A percentile compares a stretch with the other conserved stretches of the same genome.
Evolutionary conservation across 2,797 vertebrate genomes (phyloP).

Genomic region (Selene dorsalis): DNA sequence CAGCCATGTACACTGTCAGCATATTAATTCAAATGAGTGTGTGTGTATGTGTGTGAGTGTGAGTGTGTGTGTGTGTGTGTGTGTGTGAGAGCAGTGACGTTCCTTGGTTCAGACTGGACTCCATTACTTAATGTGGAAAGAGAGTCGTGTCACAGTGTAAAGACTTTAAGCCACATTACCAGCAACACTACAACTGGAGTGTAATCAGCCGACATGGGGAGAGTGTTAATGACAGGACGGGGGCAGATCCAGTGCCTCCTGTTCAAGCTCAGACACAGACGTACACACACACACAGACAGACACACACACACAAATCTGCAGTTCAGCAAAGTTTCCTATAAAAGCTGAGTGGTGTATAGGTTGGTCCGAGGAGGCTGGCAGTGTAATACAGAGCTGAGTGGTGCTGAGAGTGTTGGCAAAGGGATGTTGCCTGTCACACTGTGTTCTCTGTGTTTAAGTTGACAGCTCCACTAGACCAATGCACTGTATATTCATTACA

Average conservation of each 20-base stretch:
- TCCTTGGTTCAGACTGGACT: not conserved
- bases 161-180: conserved; percentile 52
- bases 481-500: conserved; percentile 63
- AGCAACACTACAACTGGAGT: conserved; percentile 64
- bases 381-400: conserved; percentile 63
- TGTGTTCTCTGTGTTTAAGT: conserved; percentile 60
- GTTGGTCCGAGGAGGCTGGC: conserved; percentile 51
- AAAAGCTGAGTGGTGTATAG: conserved; percentile 62
- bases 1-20: conserved; percentile 52
- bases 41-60: not conserved
- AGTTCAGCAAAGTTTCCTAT: conserved; percentile 71
- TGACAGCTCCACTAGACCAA: conserved; percentile 47
- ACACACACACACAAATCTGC: conserved; percentile 53
- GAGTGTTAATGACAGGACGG: conserved; percentile 78
- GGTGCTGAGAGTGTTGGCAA: conserved; percentile 59
- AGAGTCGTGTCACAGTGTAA: conserved; percentile 14
- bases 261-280: conserved; percentile 32
- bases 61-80: no score
- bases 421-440: conserved; percentile 61
- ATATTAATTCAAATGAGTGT: conserved; percentile 58
- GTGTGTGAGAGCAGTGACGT: conserved; percentile 17
- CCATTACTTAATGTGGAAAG: conserved; percentile 6
- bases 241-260: conserved; percentile 54
- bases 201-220: conserved; percentile 76
- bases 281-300: conserved; percentile 43